Base-by-base conservation (phyloP, 2,797 vertebrate genomes). In the Euthynnus affinis region DNA sequence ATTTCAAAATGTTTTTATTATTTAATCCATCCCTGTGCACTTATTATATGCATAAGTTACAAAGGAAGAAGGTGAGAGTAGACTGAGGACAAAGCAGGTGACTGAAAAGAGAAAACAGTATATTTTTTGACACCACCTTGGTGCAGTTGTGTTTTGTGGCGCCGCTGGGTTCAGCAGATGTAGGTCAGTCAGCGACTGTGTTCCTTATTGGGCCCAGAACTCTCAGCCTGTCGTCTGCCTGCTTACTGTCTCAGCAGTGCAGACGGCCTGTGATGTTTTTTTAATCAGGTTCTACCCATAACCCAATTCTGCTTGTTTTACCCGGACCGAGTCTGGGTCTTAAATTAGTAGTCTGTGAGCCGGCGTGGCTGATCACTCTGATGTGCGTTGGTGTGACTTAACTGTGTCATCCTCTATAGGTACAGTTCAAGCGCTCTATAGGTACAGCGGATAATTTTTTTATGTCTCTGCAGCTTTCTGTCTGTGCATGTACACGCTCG, bases 261-360 rank as follows among this genome's bases (percentile, higher is more conserved):
- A 89, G 89, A 87, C 84, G 9, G 62, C 64, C 86, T 92, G 84
- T 91, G 88, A 90, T 93, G 91, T 92, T 92, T 93, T 90, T 92
- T 92, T 91, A 91, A 92, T 91, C 81, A 72, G 84, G 74, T 85
- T 88, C 81, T 81, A 83, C 78, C 75, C 87, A 74, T 76, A 89
- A 90, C 77, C 85, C 83, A 84, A 78, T 88, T 89, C 84, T 78
- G 80, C 80, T 72, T n/a, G 15, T 59, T 74, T 87, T 75, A 82
- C 75, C 73, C 74, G 44, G 76, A 55, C 79, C 74, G 7, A 57
- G 90, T 83, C 85, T 84, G 83, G 59, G 81, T 74, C 76, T 81
- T 78, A 83, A 84, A 88, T 84, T 59, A 91, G 74, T 5, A 34
- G n/a, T 73, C 37, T 59, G 74, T 81, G 77, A 61, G 63, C 62